These are phyloP conservation scores for Glaucopsyche alexis DNA, from an alignment of 2,888 invertebrate species.

Conservation along the genomic window DNA sequence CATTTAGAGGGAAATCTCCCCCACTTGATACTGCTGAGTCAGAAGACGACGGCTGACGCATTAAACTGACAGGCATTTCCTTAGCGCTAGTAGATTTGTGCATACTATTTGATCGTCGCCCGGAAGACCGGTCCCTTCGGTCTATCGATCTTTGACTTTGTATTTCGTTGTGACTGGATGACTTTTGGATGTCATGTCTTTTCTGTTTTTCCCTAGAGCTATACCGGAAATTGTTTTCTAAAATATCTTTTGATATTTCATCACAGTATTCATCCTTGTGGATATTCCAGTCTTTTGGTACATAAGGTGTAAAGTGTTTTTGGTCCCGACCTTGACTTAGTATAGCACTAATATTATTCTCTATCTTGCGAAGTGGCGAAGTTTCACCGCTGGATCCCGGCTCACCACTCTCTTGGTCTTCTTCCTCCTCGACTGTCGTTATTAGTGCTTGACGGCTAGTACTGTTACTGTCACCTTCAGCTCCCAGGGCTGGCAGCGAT, in stretches of 20 bases:
- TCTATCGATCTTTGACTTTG: constrained; percentile 76
- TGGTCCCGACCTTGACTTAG: constrained; percentile 80
- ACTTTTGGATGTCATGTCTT: constrained; percentile 81
- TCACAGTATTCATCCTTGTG: constrained; percentile 80
- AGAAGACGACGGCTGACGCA: constrained; percentile 75
- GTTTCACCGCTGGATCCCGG: constrained; percentile 81
- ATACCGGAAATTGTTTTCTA: constrained; percentile 75
- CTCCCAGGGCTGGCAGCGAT: constrained; percentile 83
- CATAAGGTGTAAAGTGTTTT: constrained; percentile 75
- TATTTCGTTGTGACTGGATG: constrained; percentile 82
- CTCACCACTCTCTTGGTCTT: constrained; percentile 83
- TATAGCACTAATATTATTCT: constrained; percentile 86
- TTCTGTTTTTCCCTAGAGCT: constrained; percentile 77
- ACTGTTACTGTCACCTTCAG: constrained; percentile 69
- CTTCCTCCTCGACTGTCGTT: constrained; percentile 86
- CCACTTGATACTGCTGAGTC: constrained; percentile 76
- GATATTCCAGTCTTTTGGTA: constrained; percentile 80
- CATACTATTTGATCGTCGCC: constrained; percentile 81
- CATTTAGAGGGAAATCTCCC: constrained; percentile 81
- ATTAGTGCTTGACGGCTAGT: constrained; percentile 83
- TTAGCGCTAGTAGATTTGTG: constrained; percentile 88
- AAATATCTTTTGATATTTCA: constrained; percentile 75
- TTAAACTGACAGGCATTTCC: constrained; percentile 82
- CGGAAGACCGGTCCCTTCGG: constrained; percentile 70
- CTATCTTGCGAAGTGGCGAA: constrained; percentile 85